Conservation (phyloP, 2,797 vertebrate species). For the Karalla daura region DNA sequence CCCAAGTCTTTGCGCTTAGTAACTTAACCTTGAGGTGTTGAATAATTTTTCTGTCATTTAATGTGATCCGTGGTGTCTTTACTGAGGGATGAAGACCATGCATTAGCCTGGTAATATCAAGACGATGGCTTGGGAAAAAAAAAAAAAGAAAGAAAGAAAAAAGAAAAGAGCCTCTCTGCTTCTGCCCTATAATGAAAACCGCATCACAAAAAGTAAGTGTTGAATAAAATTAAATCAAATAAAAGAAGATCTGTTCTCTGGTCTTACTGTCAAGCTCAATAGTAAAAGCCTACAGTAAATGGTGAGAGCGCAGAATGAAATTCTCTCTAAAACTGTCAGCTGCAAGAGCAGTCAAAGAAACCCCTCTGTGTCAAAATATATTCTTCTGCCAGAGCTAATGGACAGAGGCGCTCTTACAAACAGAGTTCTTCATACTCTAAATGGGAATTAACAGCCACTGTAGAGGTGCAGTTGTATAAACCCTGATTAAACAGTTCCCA, state of each 20-base stretch:
- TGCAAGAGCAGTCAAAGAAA: background rate
- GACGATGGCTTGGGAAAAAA: background rate
- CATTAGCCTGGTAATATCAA: slow-evolving; percentile 15
- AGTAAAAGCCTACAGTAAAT: background rate
- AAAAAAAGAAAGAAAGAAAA: background rate
- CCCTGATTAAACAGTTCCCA: background rate
- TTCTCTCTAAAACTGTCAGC: background rate
- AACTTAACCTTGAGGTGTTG: slow-evolving; percentile 75
- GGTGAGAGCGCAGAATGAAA: background rate
- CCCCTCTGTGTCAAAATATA: background rate
- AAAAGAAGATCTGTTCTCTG: background rate
- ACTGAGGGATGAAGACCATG: slow-evolving; percentile 35
- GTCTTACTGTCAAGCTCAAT: background rate
- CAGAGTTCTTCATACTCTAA: background rate
- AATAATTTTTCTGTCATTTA: slow-evolving; percentile 71
- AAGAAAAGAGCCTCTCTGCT: background rate
- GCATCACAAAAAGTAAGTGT: background rate
- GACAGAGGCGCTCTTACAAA: background rate
- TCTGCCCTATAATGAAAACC: background rate
- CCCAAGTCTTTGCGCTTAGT: slow-evolving; percentile 54
- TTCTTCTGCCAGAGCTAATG: background rate
- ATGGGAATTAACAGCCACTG: background rate
- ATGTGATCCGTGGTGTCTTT: slow-evolving; percentile 37
- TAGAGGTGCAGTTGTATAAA: background rate
- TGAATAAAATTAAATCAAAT: background rate